A percentile compares a stretch with the other conserved stretches of the same genome.
Evolutionary conservation across 2,888 invertebrate genomes (phyloP).

Genomic region (Drosophila monieri): DNA sequence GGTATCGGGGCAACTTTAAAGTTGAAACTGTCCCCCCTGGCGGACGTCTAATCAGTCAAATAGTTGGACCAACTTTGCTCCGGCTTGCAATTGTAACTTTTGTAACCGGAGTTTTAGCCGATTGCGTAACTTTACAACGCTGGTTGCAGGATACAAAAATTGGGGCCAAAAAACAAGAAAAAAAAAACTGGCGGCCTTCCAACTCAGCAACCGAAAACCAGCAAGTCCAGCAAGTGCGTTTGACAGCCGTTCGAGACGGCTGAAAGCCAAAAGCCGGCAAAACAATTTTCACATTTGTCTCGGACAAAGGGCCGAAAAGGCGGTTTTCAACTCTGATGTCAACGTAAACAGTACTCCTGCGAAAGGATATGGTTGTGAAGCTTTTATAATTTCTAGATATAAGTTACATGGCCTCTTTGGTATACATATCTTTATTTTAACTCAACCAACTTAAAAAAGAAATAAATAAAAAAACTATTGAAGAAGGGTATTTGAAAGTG

Average conservation of each 20-base stretch:
- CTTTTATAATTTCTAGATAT: neutral
- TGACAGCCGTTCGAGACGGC: conserved; percentile 51
- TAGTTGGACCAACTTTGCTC: conserved; percentile 46
- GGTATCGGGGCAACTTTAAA: conserved; percentile 21
- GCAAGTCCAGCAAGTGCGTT: conserved; percentile 54
- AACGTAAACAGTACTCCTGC: neutral
- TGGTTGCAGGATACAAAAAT: conserved; percentile 7
- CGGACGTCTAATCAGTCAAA: conserved; percentile 65
- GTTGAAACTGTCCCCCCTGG: conserved; percentile 23
- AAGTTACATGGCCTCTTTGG: too few species aligned
- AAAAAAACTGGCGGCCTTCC: conserved; percentile 57
- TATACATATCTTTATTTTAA: too few species aligned
- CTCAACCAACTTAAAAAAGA: too few species aligned
- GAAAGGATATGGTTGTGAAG: neutral
- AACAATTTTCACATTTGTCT: conserved; percentile 64
- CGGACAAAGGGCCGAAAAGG: conserved; percentile 16
- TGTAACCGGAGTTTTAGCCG: conserved; percentile 40
- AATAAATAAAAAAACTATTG: neutral
- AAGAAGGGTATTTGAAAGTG: neutral
- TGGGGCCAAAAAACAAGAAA: conserved; percentile 3
- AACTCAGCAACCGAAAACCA: conserved; percentile 37
- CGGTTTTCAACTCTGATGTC: conserved; percentile 2
- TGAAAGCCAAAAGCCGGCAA: conserved; percentile 56
- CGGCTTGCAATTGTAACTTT: conserved; percentile 58
- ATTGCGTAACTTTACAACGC: conserved; percentile 56